phyloP scores from a whole-genome alignment of 2,797 vertebrate genomes.

The Chaenodraco wilsoni region DNA sequence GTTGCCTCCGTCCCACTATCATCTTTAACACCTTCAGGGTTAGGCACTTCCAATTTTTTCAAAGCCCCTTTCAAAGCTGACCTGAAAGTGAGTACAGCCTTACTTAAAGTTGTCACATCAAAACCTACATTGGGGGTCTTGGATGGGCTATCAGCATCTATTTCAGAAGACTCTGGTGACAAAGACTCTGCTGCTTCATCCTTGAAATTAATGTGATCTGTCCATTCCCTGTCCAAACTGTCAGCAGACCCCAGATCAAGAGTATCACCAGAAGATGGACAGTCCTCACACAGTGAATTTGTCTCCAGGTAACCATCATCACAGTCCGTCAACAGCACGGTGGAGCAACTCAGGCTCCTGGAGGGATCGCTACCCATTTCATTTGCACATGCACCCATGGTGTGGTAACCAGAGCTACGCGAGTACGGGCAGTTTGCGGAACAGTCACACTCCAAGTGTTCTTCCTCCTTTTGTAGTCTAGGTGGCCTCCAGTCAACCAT shows the following conservation, averaged over 20 bases:
- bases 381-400: constrained; percentile 73
- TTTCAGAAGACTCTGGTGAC: constrained; percentile 72
- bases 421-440: constrained; percentile 79
- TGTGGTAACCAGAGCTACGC: constrained; percentile 81
- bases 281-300: constrained; percentile 72
- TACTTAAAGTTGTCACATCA: constrained; percentile 87
- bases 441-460: constrained; percentile 73
- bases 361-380: constrained; percentile 73
- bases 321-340: constrained; percentile 78
- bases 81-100: constrained; percentile 88
- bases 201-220: constrained; percentile 59
- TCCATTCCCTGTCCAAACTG: constrained; percentile 76
- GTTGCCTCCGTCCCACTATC: constrained; percentile 74
- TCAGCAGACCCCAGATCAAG: constrained; percentile 72
- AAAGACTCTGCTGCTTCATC: constrained; percentile 57
- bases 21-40: constrained; percentile 79
- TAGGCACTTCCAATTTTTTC: constrained; percentile 87
- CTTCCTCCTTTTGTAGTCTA: constrained; percentile 49
- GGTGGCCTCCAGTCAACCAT: constrained; percentile 64
- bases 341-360: constrained; percentile 81
- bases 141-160: constrained; percentile 74
- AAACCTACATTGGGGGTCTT: constrained; percentile 83
- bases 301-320: constrained; percentile 74
- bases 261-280: constrained; percentile 68
- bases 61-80: constrained; percentile 91